Conservation (phyloP, 1,140 invertebrate genomes). For the Epicauta chinensis region DNA sequence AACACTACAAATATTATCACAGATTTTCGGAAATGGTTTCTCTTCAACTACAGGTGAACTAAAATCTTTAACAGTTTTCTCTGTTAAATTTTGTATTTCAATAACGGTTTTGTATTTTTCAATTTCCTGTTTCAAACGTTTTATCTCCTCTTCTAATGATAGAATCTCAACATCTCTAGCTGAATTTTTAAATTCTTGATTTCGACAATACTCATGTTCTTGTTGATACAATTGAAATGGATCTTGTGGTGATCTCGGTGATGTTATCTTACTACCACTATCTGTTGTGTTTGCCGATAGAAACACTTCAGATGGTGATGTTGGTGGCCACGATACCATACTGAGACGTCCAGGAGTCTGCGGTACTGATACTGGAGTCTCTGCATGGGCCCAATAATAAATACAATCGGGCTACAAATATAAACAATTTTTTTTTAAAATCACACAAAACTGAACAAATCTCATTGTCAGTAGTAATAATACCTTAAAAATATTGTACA, state of each 20-base stretch:
- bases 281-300: conserved; percentile 16
- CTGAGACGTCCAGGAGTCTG: conserved; percentile 63
- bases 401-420: conserved; percentile 72
- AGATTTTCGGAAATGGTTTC: conserved; percentile 32
- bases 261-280: not conserved
- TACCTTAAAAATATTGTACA: conserved; percentile 72
- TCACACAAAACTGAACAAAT: not conserved
- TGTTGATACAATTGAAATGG: not conserved
- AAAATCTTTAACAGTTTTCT: conserved; percentile 46
- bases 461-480: conserved; percentile 16
- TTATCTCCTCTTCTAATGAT: conserved; percentile 43
- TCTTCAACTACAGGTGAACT: conserved; percentile 42
- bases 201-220: conserved; percentile 1
- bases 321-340: conserved; percentile 38
- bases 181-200: conserved; percentile 30
- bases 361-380: conserved; percentile 56
- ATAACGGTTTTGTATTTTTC: conserved; percentile 49
- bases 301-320: conserved; percentile 27
- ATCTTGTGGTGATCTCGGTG: conserved; percentile 9
- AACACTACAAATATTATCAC: conserved; percentile 42
- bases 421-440: conserved; percentile 13
- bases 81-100: conserved; percentile 48
- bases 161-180: conserved; percentile 38
- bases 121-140: conserved; percentile 47
- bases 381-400: conserved; percentile 83